Conservation (phyloP, 2,888 invertebrate genomes). For the Agrenia bidenticulata region DNA sequence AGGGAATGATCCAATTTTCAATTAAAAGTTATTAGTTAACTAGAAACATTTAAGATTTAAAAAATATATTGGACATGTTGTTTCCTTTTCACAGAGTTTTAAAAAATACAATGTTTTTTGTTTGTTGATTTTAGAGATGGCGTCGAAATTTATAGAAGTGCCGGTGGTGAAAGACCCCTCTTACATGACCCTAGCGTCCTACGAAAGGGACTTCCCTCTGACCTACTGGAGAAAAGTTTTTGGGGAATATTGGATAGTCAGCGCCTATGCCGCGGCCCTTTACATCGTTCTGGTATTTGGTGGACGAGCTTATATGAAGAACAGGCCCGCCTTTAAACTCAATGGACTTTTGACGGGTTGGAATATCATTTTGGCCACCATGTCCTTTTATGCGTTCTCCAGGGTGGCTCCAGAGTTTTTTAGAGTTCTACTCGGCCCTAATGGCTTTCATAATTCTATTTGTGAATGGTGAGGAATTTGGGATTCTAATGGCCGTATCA, state of each 20-base stretch:
- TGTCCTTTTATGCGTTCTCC: constrained; percentile 46
- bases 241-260: constrained; percentile 40
- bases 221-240: constrained; percentile 43
- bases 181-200: constrained; percentile 41
- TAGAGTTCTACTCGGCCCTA: constrained; percentile 36
- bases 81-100: too few relatives aligned
- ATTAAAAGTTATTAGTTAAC: too few relatives aligned
- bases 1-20: too few relatives aligned
- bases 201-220: constrained; percentile 41
- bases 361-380: constrained; percentile 43
- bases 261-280: constrained; percentile 34
- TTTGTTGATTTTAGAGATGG: constrained; percentile 37
- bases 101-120: too few relatives aligned
- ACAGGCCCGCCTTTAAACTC: constrained; percentile 41
- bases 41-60: too few relatives aligned
- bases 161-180: constrained; percentile 23
- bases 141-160: constrained; percentile 38
- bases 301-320: constrained; percentile 38
- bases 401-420: constrained; percentile 47
- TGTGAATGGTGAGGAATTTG: constrained; percentile 50
- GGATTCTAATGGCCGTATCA: not conserved
- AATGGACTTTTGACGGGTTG: constrained; percentile 44
- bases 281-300: constrained; percentile 45
- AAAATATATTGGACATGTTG: too few relatives aligned
- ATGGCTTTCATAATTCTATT: constrained; percentile 47